Conservation (phyloP, 2,888 invertebrate genomes). For the Netelia melanura region DNA sequence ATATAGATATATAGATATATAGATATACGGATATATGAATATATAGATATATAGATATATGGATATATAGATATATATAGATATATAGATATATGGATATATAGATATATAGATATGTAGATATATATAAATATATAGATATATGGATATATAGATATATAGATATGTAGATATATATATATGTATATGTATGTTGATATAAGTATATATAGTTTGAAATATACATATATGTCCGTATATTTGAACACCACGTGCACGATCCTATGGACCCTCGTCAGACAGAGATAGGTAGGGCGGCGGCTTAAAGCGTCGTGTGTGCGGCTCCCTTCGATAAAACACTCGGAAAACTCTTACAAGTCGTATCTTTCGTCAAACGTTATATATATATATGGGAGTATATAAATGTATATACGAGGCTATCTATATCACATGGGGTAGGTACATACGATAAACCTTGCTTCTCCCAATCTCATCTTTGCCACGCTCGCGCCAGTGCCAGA, state of each 20-base stretch:
- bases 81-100: too few species aligned
- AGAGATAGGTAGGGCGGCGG: not conserved
- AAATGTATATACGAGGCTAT: not conserved
- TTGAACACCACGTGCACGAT: constrained; percentile 43
- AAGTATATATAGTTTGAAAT: too few species aligned
- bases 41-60: too few species aligned
- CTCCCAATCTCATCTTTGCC: constrained; percentile 1
- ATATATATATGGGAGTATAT: not conserved
- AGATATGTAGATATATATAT: too few species aligned
- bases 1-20: too few species aligned
- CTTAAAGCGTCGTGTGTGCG: constrained; percentile 42
- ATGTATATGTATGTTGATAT: too few species aligned
- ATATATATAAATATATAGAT: too few species aligned
- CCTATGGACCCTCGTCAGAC: constrained; percentile 51
- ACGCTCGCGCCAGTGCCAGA: constrained; percentile 19
- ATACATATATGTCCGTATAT: not conserved
- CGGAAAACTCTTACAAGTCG: constrained; percentile 55
- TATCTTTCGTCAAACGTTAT: constrained; percentile 49
- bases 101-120: too few species aligned
- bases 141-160: too few species aligned
- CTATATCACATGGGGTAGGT: constrained; percentile 3
- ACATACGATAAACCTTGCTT: constrained; percentile 19
- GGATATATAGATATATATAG: too few species aligned
- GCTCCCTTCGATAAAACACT: constrained; percentile 60
- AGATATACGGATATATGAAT: too few species aligned